Base-by-base conservation (phyloP, 1,140 invertebrate species). In the Agrypnia vestita region DNA sequence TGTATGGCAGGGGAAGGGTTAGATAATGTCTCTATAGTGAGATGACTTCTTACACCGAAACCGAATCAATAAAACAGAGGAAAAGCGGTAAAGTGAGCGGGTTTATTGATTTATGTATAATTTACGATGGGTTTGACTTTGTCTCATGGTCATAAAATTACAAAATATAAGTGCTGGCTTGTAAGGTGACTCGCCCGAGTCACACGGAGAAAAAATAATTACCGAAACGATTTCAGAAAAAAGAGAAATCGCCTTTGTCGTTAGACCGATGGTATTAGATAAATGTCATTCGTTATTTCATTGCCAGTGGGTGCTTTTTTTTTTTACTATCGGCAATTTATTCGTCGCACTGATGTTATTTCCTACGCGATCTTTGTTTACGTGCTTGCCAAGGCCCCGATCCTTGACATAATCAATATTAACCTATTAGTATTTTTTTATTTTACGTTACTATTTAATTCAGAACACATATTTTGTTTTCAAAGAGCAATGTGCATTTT, bases 11-110 rank as follows among this genome's bases (percentile, higher is more conserved):
- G n/a, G n/a, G n/a, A n/a, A n/a, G n/a, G n/a, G n/a, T n/a, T n/a
- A n/a, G n/a, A n/a, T n/a, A n/a, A 71, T 71, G 46, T 71, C 67
- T 71, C 47, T 69, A 51, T 71, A 47, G 67, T 49, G 67, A 51
- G 49, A 17, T 47, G 44, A 17, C 67, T 25, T 71, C 46, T 71
- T 11, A 49, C 67, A 17, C 47, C 19, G 67, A 71, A 51, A 71
- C 51, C 21, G 47, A 25, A 21, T 25, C 67, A 51, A 71, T 71
- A 71, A 71, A 71, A 71, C 19, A 4, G 17, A 46, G 35, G 49
- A 49, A 49, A 71, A 71, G 67, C 51, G 67, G 17, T 71, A 51
- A 71, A 47, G 59, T 49, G 49, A 71, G 19, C 67, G 46, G 46
- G 67, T 71, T 71, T 71, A 71, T 71, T 51, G 67, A 53, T 71